phyloP scores from a whole-genome alignment of 1,140 invertebrate species.

The Stegodyphus mimosarum region DNA sequence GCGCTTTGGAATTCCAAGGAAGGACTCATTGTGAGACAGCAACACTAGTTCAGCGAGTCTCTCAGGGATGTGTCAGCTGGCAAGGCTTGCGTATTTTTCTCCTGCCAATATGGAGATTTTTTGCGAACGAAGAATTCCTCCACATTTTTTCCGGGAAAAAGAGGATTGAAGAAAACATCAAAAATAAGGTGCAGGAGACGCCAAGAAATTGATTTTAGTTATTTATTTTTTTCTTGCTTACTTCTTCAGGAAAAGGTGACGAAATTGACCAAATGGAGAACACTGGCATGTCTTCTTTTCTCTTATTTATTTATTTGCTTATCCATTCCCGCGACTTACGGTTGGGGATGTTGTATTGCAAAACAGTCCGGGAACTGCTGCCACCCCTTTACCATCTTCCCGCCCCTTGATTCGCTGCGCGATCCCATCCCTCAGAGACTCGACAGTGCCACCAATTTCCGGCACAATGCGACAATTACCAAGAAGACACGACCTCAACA shows the following conservation, averaged over 20 bases:
- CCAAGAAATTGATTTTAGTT: slow-evolving; percentile 54
- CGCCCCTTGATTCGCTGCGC: not conserved
- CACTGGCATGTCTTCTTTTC: not conserved
- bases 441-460: slow-evolving; percentile 53
- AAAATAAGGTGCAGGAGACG: slow-evolving; percentile 3
- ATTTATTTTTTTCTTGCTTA: slow-evolving; percentile 2
- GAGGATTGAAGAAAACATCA: slow-evolving; percentile 12
- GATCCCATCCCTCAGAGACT: slow-evolving; percentile 19
- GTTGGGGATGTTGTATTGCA: slow-evolving; percentile 41
- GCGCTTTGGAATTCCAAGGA: not conserved
- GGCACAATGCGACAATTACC: slow-evolving; percentile 53
- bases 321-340: slow-evolving; percentile 8
- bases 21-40: slow-evolving; percentile 28
- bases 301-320: slow-evolving; percentile 46
- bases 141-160: not conserved
- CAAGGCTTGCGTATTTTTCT: not conserved
- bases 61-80: slow-evolving; percentile 35
- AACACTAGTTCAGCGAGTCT: slow-evolving; percentile 5
- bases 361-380: slow-evolving; percentile 21
- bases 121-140: not conserved
- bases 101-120: slow-evolving; percentile 54
- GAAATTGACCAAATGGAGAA: slow-evolving; percentile 56
- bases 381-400: too few relatives aligned
- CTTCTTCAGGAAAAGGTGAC: slow-evolving; percentile 27
- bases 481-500: slow-evolving; percentile 54